Base-by-base conservation (phyloP, 2,888 invertebrate species). In the Invenusta paracnida region DNA sequence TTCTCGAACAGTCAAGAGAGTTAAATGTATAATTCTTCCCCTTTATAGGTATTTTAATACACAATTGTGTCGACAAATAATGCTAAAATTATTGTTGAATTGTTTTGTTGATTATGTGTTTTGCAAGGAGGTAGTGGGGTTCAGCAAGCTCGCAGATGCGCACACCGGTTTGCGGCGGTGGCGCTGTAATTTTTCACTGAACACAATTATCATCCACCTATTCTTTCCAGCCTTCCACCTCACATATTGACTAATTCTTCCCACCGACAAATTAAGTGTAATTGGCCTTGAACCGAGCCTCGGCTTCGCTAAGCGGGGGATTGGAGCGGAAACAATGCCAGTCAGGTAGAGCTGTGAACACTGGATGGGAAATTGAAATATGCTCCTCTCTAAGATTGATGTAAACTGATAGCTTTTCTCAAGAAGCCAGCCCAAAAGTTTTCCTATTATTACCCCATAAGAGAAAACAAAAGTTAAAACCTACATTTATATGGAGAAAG, bases 221-320 rank as follows among this genome's bases (percentile, higher is more conserved):
- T n/a, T n/a, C n/a, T n/a, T n/a, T n/a, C n/a, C n/a, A n/a, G n/a
- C n/a, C n/a, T n/a, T n/a, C n/a, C n/a, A n/a, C n/a, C n/a, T 25
- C 73, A 5, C 25, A 5, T 73, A 73, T 73, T 73, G 73, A 73
- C 73, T 73, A 73, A 73, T 73, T 73, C 73, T n/a, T 73, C 73
- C 73, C 73, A 73, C 73, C 73, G 73, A 73, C 73, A 73, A 73
- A 73, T 73, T 73, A 73, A 73, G 73, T 73, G 73, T 73, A 73
- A 73, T 73, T 73, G 73, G 73, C 73, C 73, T 73, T 73, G 73
- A 73, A 73, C 73, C 23, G 25, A 73, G 73, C 5, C 73, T 73
- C 73, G 73, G 73, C 73, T 73, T 73, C 73, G 73, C 73, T 73
- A 73, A 73, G 23, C 73, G 23, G 73, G 73, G 73, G 73, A 73